These are phyloP conservation scores for Caenorhabditis brenneri DNA, from an alignment of 1,140 invertebrate genomes.

Conservation along the genomic window DNA sequence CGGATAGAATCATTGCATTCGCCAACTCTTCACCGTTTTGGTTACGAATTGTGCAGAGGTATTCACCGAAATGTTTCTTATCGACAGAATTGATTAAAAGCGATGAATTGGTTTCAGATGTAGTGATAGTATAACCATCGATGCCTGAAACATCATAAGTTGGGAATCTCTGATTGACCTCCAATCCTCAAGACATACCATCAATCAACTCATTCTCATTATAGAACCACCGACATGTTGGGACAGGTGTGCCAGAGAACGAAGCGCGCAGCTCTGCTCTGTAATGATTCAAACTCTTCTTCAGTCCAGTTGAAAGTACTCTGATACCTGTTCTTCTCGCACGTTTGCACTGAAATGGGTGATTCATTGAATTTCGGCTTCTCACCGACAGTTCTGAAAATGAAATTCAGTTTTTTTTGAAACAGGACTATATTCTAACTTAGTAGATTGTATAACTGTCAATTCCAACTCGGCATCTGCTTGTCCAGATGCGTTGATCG, in stretches of 20 bases:
- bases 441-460: conserved; percentile 32
- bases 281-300: conserved; percentile 14
- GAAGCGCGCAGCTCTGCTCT: conserved; percentile 57
- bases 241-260: conserved; percentile 61
- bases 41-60: conserved; percentile 65
- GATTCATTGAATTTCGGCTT: conserved; percentile 43
- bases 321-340: conserved; percentile 15
- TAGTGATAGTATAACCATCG: conserved; percentile 35
- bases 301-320: not conserved
- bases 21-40: conserved; percentile 65
- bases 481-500: conserved; percentile 61
- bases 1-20: conserved; percentile 61
- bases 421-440: not conserved
- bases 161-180: not conserved
- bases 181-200: too few species aligned
- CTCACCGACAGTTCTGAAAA: conserved; percentile 35
- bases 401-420: not conserved
- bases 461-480: conserved; percentile 50
- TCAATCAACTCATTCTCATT: conserved; percentile 56
- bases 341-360: conserved; percentile 28
- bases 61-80: conserved; percentile 61
- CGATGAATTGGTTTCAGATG: conserved; percentile 15
- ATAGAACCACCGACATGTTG: conserved; percentile 61
- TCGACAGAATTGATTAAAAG: conserved; percentile 49
- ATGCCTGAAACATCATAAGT: conserved; percentile 30